phyloP scores from a whole-genome alignment of 2,113 vertebrate genomes.

The Rhea pennata region DNA sequence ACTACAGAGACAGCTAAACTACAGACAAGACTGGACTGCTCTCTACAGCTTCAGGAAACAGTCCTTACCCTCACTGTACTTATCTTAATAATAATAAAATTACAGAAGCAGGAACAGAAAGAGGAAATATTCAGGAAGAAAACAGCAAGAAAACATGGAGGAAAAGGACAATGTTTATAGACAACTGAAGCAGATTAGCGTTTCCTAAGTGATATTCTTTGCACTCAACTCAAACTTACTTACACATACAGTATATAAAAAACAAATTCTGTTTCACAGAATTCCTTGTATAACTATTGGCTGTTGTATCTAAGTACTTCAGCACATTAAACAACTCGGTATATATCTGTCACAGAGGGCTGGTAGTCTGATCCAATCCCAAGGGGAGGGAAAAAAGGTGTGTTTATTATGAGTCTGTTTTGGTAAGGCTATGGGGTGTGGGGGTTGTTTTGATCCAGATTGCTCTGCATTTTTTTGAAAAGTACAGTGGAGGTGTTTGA shows the following conservation, averaged over 20 bases:
- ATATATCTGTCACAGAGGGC: not conserved
- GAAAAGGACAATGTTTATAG: not conserved
- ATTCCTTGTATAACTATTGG: not conserved
- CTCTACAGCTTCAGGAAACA: not conserved
- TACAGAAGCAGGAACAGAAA: not conserved
- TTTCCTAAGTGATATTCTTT: not conserved
- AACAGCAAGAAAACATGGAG: not conserved
- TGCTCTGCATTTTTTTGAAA: not conserved
- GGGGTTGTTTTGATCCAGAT: not conserved
- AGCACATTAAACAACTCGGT: not conserved
- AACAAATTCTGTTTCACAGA: not conserved
- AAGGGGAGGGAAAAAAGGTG: accelerated
- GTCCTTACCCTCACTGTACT: not conserved
- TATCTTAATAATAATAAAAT: too few species aligned
- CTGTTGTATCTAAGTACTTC: not conserved
- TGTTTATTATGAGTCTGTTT: not conserved
- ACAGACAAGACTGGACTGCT: not conserved
- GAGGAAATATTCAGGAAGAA: not conserved
- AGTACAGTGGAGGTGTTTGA: not conserved
- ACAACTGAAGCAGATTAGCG: not conserved
- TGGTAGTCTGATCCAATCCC: not conserved
- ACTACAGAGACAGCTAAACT: not conserved
- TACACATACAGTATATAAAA: not conserved
- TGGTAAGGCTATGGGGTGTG: not conserved
- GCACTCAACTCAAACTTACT: not conserved